Base-by-base conservation (phyloP, 2,113 vertebrate species). In the Lophius piscatorius region DNA sequence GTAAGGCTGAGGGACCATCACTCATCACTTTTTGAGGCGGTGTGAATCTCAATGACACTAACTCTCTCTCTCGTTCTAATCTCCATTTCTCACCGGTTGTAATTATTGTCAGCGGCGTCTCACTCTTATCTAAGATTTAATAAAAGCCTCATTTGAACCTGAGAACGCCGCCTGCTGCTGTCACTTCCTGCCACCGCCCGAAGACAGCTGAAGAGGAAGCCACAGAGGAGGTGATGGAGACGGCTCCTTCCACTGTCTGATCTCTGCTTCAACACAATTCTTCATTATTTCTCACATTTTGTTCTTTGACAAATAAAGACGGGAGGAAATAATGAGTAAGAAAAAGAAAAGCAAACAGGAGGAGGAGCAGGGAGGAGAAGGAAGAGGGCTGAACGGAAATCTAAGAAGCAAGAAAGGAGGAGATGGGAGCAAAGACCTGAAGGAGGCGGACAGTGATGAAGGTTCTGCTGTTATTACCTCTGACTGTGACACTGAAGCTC, bases 11-110 rank as follows among this genome's bases (percentile, higher is more conserved):
- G 69, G 44, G 29, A 44, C 60, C 4, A 1, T 55, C 34, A 18
- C 51, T 76, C 18, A 59, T 55, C 35, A 67, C 59, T 49, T 26
- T 54, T 59, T 61, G 50, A 40, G 73, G 63, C 69, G 46, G 68
- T 67, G 56, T 28, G 23, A 74, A n/a, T 57, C 22, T n/a, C 18
- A 69, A 42, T 58, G 66, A 50, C 44, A 56, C 16, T 35, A 8
- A 34, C n/a, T 41, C 44, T 11, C 9, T 33, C 13, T 38, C 18
- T 33, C n/a, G 10, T 21, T 67, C 29, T 38, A 6, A 33, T 49
- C 23, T 24, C 54, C 12, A 35, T 21, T 18, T 58, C 33, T 36
- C 28, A 5, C 13, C 56, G 31, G 63, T 41, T 44, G 9, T 44
- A 47, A 38, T 68, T 41, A 58, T 17, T 51, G 13, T 6, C 63